phyloP scores from a whole-genome alignment of 2,888 invertebrate genomes.

The Herminia tarsipennalis region DNA sequence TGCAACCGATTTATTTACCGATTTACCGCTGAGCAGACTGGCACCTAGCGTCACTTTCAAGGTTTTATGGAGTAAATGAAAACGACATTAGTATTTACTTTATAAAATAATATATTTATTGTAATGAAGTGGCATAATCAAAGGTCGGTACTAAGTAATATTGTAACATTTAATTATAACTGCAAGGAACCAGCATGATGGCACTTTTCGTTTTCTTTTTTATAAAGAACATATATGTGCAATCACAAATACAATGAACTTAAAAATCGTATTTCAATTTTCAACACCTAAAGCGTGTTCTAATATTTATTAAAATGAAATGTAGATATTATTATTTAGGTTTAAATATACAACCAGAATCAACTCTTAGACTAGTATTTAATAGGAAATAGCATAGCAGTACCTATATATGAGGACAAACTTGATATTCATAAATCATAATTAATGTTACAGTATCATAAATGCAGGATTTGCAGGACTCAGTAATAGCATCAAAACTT shows the following conservation, averaged over 20 bases:
- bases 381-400: conserved; percentile 27
- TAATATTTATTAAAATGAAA: conserved; percentile 12
- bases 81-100: conserved; percentile 33
- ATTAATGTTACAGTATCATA: conserved; percentile 49
- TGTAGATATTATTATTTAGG: conserved; percentile 13
- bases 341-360: conserved; percentile 10
- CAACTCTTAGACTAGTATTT: conserved; percentile 35
- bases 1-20: no score
- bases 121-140: conserved; percentile 69
- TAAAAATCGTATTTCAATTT: conserved; percentile 4
- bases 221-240: conserved; percentile 19
- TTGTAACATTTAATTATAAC: conserved; percentile 47
- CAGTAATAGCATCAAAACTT: conserved; percentile 39
- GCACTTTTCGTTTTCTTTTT: conserved; percentile 56
- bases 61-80: background rate
- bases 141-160: conserved; percentile 60
- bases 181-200: conserved; percentile 73
- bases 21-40: no score
- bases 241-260: conserved; percentile 8
- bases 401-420: conserved; percentile 12
- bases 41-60: no score
- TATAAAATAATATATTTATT: conserved; percentile 77
- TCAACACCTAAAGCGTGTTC: background rate
- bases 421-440: conserved; percentile 32
- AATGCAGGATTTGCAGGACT: conserved; percentile 60